Conservation (phyloP, 92 coral and sea anemone species). For the Porites cylindrica region DNA sequence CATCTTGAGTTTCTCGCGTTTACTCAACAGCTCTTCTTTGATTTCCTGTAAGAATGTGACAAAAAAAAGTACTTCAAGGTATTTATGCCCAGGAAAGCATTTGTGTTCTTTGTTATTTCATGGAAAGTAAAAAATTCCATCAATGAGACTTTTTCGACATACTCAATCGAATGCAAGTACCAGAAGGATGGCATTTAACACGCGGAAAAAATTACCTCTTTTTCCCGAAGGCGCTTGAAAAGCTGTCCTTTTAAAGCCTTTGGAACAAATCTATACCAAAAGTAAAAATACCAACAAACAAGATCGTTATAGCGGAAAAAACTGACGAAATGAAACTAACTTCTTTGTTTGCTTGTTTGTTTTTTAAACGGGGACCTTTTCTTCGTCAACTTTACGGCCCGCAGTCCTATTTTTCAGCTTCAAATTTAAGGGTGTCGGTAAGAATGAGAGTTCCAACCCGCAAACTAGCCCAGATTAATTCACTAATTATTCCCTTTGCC, state of each 20-base stretch:
- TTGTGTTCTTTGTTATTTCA: no score
- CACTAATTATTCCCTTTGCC: no score
- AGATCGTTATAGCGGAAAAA: neutral
- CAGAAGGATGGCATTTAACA: neutral
- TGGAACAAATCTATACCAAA: constrained; percentile 57
- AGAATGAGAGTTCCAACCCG: no score
- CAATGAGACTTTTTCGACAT: no score
- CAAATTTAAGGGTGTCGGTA: no score
- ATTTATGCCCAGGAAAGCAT: neutral
- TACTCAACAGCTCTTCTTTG: constrained; percentile 22
- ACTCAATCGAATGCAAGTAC: neutral
- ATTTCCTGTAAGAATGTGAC: neutral
- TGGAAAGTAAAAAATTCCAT: no score
- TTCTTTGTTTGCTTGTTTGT: no score
- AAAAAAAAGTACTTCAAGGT: neutral
- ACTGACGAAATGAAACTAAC: no score
- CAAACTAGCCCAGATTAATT: no score
- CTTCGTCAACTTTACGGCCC: no score
- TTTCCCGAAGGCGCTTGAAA: constrained; percentile 61
- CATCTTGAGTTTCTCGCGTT: constrained; percentile 38
- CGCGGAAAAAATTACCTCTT: constrained; percentile 60
- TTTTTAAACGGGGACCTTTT: no score
- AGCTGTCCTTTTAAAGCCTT: constrained; percentile 59
- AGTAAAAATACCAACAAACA: neutral
- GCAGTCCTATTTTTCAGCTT: no score